phyloP scores from a whole-genome alignment of 2,113 vertebrate species.

The Natator depressus region DNA sequence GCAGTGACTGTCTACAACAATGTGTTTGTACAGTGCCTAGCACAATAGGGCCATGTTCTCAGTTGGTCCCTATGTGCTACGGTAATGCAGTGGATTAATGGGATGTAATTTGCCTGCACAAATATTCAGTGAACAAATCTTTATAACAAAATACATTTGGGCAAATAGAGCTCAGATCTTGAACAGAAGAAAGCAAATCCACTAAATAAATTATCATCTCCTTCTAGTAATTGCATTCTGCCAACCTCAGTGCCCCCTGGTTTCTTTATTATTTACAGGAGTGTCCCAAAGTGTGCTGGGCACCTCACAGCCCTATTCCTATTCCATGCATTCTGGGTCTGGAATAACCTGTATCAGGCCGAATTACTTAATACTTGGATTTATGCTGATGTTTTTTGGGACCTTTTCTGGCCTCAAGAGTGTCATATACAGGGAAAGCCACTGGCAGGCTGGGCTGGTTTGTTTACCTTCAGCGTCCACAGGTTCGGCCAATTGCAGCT shows the following conservation, averaged over 20 bases:
- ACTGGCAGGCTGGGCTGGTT: no score
- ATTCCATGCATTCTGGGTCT: neutral
- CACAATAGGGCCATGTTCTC: constrained; percentile 43
- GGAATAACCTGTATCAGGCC: constrained; percentile 48
- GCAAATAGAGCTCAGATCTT: constrained; percentile 40
- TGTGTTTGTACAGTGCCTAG: constrained; percentile 46
- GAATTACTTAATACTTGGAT: constrained; percentile 26
- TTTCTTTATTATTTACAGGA: constrained; percentile 31
- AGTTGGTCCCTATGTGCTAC: constrained; percentile 54
- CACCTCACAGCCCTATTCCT: constrained; percentile 51
- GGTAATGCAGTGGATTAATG: constrained; percentile 71
- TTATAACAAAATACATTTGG: constrained; percentile 65
- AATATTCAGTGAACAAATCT: constrained; percentile 65
- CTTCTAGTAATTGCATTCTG: constrained; percentile 61
- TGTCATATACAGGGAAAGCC: constrained; percentile 17
- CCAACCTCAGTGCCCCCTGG: constrained; percentile 53
- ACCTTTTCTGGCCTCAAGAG: constrained; percentile 5
- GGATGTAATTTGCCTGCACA: constrained; percentile 68
- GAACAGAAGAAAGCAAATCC: constrained; percentile 58
- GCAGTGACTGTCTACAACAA: constrained; percentile 62
- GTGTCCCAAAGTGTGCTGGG: constrained; percentile 46
- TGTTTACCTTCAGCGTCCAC: no score
- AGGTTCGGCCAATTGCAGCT: no score
- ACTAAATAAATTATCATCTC: constrained; percentile 66
- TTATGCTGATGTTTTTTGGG: constrained; percentile 57